Percentiles rank a stretch among this genome's conserved stretches.
phyloP scores from a whole-genome alignment of 2,113 vertebrate genomes.

The Acrocephalus kingi region DNA sequence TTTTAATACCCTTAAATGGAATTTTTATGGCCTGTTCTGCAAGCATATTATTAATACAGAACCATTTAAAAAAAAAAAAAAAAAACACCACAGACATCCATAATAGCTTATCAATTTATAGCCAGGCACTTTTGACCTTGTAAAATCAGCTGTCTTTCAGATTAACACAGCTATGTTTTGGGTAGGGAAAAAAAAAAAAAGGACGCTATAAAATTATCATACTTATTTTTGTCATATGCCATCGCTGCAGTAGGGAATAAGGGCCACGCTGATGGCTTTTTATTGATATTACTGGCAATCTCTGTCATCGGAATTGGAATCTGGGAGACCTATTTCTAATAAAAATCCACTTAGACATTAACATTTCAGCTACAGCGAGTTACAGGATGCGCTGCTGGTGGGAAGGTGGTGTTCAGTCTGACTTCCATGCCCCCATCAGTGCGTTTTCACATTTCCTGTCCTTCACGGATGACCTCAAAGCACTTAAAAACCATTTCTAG shows the following conservation, averaged over 20 bases:
- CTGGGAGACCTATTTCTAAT: constrained; percentile 52
- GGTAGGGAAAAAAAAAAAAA: constrained; percentile 25
- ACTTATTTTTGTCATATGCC: constrained; percentile 73
- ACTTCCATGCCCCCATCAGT: neutral
- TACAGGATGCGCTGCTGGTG: neutral
- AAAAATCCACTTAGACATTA: constrained; percentile 60
- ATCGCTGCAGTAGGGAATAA: constrained; percentile 43
- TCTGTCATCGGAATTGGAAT: constrained; percentile 65
- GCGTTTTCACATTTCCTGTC: neutral
- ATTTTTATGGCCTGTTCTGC: constrained; percentile 77
- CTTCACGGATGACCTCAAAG: neutral
- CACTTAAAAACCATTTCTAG: neutral
- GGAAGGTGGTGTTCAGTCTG: neutral
- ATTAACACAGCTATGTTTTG: constrained; percentile 73
- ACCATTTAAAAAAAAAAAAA: constrained; percentile 53
- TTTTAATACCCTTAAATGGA: constrained; percentile 79
- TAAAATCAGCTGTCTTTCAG: constrained; percentile 77
- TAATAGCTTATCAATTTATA: constrained; percentile 82
- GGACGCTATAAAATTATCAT: constrained; percentile 65
- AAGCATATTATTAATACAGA: constrained; percentile 70
- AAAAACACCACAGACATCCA: constrained; percentile 59
- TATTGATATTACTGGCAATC: constrained; percentile 65
- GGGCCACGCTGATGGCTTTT: constrained; percentile 33
- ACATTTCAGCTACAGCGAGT: neutral
- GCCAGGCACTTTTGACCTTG: constrained; percentile 79